Base-by-base conservation (phyloP, 2,113 vertebrate species). In the Pelusios castaneus region DNA sequence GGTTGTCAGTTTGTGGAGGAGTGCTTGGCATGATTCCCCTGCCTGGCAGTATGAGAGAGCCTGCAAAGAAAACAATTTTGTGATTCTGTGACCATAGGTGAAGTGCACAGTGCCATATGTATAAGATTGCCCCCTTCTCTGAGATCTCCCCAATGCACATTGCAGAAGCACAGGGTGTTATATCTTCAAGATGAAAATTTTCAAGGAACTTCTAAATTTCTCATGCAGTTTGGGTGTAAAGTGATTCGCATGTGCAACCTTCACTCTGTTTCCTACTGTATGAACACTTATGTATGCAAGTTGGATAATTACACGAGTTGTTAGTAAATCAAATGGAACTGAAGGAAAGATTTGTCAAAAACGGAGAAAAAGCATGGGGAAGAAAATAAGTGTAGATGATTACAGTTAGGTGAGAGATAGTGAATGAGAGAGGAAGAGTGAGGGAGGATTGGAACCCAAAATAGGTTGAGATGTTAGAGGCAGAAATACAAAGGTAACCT, bases 101-200 rank as follows among this genome's bases (percentile, higher is more conserved):
- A 91, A 95, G 94, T 95, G 91, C 96, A 92, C 70, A 41, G 11
- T 94, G 88, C 95, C 95, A 95, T 97, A 96, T 97, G 96, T 85
- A 94, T 60, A 84, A 93, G 84, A 91, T 96, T 80, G 90, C 88
- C 89, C 34, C 76, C 76, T 96, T 84, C 55, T 87, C 55, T 90
- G 43, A 92, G 88, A 89, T 93, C 84, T 95, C 95, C 79, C 84
- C 52, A 52, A 24, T 82, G 47, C 3, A 2, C 45, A 45, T 60
- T 91, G 76, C 60, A 90, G 91, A 92, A 82, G 7, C 91, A 96
- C 91, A 70, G 47, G 49, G 54, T 31, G 21, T 83, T 95, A n/a
- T 3, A 86, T 91, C 85, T 91, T 89, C 84, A 91, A 87, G 92
- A 80, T 84, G 84, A 73, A 84, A 85, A 92, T 80, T 87, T 90